These are phyloP conservation scores for Drosophila ohnishii DNA, from an alignment of 1,140 invertebrate species.

Conservation along the genomic window DNA sequence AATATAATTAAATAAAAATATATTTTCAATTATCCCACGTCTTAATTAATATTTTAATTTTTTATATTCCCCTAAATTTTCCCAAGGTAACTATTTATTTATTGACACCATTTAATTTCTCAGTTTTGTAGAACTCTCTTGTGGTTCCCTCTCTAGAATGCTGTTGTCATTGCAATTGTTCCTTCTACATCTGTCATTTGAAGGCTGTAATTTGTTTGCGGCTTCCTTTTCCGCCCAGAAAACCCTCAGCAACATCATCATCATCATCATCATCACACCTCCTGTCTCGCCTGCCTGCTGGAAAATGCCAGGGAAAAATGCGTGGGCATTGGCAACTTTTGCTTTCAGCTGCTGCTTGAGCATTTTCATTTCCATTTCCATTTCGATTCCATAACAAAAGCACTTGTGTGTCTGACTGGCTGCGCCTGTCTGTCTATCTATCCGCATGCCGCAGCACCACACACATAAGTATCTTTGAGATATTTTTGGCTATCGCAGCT, in stretches of 20 bases:
- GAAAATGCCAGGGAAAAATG: constrained; percentile 20
- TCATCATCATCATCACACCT: not conserved
- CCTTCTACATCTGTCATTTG: constrained; percentile 65
- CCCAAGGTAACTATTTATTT: constrained; percentile 6
- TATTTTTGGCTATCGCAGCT: constrained; percentile 65
- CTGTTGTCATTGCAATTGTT: constrained; percentile 56
- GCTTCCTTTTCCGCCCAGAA: constrained; percentile 24
- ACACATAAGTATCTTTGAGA: constrained; percentile 45
- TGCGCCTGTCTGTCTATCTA: constrained; percentile 48
- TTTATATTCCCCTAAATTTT: too few relatives aligned
- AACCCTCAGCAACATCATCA: not conserved
- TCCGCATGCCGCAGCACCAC: constrained; percentile 45
- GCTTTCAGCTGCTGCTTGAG: constrained; percentile 70
- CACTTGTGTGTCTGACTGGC: constrained; percentile 54
- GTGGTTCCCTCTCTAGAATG: constrained; percentile 27
- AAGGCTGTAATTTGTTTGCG: constrained; percentile 71
- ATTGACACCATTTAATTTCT: constrained; percentile 12
- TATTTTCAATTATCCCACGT: not conserved
- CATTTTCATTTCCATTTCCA: constrained; percentile 52
- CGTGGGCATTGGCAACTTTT: constrained; percentile 67
- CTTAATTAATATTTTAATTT: too few relatives aligned
- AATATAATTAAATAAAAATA: too few relatives aligned
- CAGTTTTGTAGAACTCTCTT: constrained; percentile 6
- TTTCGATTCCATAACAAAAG: constrained; percentile 50
- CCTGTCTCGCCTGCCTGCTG: not conserved